Evolutionary conservation across 2,113 vertebrate species (phyloP).

Genomic region (Erythrocercus mccallii): DNA sequence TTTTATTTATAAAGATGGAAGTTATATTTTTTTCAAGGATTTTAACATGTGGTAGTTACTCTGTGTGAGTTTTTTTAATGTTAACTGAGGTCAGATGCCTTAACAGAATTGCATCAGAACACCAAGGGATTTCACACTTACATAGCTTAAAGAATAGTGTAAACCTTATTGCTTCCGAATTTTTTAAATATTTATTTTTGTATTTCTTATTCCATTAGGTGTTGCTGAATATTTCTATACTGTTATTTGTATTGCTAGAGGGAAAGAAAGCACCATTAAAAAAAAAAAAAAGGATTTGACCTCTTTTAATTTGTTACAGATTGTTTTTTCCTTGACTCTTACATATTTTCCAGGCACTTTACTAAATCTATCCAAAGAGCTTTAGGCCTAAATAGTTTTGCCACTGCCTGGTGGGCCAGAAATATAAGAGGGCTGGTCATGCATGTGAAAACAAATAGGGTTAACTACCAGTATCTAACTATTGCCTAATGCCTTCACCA

Average conservation of each 20-base stretch:
- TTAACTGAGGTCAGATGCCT: neutral
- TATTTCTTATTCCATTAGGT: neutral
- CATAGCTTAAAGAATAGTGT: neutral
- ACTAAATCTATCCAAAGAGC: neutral
- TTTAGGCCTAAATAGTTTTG: neutral
- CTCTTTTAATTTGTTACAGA: neutral
- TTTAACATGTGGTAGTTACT: neutral
- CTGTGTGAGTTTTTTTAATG: neutral
- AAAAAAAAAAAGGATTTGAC: neutral
- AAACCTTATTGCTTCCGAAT: neutral
- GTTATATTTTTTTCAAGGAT: neutral
- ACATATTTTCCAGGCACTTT: neutral
- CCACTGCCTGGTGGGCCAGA: neutral
- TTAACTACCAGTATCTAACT: neutral
- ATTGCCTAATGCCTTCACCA: neutral
- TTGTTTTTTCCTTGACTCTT: neutral
- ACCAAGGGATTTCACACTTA: neutral
- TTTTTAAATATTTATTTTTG: neutral
- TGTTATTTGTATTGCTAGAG: neutral
- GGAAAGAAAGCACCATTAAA: neutral
- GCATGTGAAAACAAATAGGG: neutral
- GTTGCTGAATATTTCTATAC: neutral
- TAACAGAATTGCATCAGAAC: conserved; percentile 23
- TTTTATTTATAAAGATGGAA: neutral
- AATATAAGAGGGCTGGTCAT: neutral